phyloP scores from a whole-genome alignment of 2,113 vertebrate species.

The Campylorhamphus procurvoides region DNA sequence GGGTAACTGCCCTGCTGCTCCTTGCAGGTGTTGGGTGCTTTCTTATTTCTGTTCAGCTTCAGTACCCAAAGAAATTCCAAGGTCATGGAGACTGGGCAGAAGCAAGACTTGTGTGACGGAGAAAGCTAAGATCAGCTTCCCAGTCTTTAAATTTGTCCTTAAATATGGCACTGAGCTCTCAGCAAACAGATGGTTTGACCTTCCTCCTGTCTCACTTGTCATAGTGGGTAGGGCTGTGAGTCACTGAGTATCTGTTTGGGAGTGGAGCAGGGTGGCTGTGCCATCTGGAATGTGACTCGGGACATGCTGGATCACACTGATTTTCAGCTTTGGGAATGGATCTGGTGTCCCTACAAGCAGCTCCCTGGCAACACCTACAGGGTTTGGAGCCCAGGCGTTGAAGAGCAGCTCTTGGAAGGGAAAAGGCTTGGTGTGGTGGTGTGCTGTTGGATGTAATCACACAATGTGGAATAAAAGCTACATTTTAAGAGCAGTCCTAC shows the following conservation, averaged over 20 bases:
- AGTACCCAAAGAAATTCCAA: background rate
- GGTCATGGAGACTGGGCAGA: accelerated
- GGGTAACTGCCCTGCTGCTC: background rate
- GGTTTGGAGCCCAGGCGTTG: background rate
- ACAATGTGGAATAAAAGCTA: background rate
- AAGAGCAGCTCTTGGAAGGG: background rate
- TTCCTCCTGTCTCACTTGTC: background rate
- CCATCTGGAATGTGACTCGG: conserved; percentile 11
- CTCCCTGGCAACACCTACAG: background rate
- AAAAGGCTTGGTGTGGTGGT: accelerated
- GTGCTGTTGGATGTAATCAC: background rate
- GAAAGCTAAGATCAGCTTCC: background rate
- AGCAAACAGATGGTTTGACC: conserved; percentile 23
- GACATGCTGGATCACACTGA: accelerated
- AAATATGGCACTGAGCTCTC: background rate
- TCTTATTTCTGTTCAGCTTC: background rate
- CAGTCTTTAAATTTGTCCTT: background rate
- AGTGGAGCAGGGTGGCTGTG: accelerated
- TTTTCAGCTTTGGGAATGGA: background rate
- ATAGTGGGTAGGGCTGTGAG: background rate
- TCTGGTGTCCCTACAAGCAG: accelerated
- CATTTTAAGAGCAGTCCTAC: background rate
- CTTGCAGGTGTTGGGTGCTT: background rate
- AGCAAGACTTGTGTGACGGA: too few relatives aligned
- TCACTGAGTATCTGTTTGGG: background rate